Base-by-base conservation (phyloP, 2,888 invertebrate species). In the Loripinus fragilis region DNA sequence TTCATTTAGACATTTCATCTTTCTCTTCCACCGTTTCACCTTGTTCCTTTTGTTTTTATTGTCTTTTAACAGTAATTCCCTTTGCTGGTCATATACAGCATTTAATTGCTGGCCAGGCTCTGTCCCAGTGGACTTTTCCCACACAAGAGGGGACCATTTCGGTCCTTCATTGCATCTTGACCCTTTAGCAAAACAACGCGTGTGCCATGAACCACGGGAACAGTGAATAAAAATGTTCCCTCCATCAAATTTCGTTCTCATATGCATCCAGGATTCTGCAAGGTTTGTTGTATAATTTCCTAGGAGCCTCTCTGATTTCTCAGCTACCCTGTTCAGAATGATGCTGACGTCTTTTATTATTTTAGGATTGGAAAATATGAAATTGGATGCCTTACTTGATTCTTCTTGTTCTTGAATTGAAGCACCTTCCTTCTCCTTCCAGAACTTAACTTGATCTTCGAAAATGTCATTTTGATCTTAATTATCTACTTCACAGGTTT, bases 351-450 rank as follows among this genome's bases (percentile, higher is more conserved):
- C 85, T n/a, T 69, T 30, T 10, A 71, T 5, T 15, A 77, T 68
- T 10, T 71, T 30, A 15, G n/a, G 25, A 17, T 76, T 52, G 25
- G 23, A 8, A 15, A 23, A 52, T 25, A 28, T 0, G 0, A 71
- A 17, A 15, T 25, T 17, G 5, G 42, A 45, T 0, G 28, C 52
- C 30, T n/a, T 23, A 42, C 72, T 55, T 2, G 67, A 55, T 7
- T 80, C n/a, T 65, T 76, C 76, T 45, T 81, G 77, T 0, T 74
- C 55, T 10, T 65, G n/a, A 7, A 77, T 1, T 0, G 77, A 74
- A 15, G 79, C 45, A 1, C 76, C 73, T 38, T 80, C 70, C 12
- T 35, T 66, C 76, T n/a, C n/a, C 17, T 35, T 66, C 76, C 76
- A 80, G 8, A 71, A 69, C 15, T 28, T 52, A 30, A 60, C n/a